phyloP scores from a whole-genome alignment of 2,888 invertebrate genomes.

The Rhyacophila evoluta region DNA sequence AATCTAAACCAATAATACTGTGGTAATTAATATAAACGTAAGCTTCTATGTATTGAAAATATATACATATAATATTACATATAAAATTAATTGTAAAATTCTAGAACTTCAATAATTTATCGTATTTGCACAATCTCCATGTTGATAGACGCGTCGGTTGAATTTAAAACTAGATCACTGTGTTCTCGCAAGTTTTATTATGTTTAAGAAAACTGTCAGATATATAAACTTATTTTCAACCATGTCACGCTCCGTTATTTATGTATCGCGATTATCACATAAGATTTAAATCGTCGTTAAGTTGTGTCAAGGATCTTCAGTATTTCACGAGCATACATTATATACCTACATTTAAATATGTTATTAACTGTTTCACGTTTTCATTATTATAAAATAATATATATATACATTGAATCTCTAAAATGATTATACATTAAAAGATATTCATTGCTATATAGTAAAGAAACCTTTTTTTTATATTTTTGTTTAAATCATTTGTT shows the following conservation, averaged over 20 bases:
- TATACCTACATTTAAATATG: no score
- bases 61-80: no score
- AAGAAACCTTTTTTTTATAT: no score
- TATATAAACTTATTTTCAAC: not conserved
- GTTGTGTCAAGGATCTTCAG: constrained; percentile 15
- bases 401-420: no score
- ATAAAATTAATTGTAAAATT: not conserved
- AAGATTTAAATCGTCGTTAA: not conserved
- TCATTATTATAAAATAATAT: no score
- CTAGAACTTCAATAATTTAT: not conserved
- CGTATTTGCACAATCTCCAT: not conserved
- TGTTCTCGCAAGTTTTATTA: not conserved
- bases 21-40: no score
- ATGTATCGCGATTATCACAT: constrained; percentile 9
- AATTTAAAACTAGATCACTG: constrained; percentile 2
- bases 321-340: not conserved
- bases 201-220: not conserved
- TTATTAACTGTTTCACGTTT: no score
- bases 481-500: no score
- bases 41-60: no score
- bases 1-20: no score
- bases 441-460: no score
- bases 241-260: constrained; percentile 15
- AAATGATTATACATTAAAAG: no score
- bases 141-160: not conserved